Evolutionary conservation across 2,797 vertebrate species (phyloP).

Genomic region (Sitta carolinensis): DNA sequence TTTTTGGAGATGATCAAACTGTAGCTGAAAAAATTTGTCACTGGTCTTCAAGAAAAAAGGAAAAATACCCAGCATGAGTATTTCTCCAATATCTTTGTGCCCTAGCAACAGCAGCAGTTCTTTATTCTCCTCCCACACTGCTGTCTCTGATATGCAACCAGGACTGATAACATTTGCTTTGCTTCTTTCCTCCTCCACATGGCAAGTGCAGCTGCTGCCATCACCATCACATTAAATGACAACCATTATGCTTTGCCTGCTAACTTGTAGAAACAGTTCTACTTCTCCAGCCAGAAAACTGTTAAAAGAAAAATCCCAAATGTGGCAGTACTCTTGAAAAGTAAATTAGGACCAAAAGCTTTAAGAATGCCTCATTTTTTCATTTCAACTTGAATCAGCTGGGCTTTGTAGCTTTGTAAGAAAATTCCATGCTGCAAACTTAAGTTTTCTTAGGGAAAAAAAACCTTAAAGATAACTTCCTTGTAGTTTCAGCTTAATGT

Average conservation of each 20-base stretch:
- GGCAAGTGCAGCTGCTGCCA: slow-evolving; percentile 59
- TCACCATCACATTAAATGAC: slow-evolving; percentile 27
- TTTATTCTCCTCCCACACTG: slow-evolving; percentile 51
- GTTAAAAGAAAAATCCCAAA: slow-evolving; percentile 30
- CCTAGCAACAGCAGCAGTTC: slow-evolving; percentile 63
- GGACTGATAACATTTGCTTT: slow-evolving; percentile 59
- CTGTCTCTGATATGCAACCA: slow-evolving; percentile 32
- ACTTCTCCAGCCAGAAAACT: slow-evolving; percentile 29
- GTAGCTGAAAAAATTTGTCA: not conserved
- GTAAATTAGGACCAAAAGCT: not conserved
- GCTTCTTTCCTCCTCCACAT: slow-evolving; percentile 59
- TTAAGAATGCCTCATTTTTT: not conserved
- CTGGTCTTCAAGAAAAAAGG: not conserved
- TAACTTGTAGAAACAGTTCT: slow-evolving; percentile 49
- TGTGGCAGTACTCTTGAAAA: not conserved
- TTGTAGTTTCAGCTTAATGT: not conserved
- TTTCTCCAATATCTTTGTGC: slow-evolving; percentile 35
- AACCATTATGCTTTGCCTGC: slow-evolving; percentile 49
- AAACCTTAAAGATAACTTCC: not conserved
- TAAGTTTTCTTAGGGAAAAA: not conserved
- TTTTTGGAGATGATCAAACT: not conserved
- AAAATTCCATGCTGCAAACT: not conserved
- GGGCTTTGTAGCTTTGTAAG: slow-evolving; percentile 9
- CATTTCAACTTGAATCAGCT: not conserved
- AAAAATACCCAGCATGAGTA: slow-evolving; percentile 1